Conservation (phyloP, 2,888 invertebrate species). For the Lepidocyrtoides sp. region DNA sequence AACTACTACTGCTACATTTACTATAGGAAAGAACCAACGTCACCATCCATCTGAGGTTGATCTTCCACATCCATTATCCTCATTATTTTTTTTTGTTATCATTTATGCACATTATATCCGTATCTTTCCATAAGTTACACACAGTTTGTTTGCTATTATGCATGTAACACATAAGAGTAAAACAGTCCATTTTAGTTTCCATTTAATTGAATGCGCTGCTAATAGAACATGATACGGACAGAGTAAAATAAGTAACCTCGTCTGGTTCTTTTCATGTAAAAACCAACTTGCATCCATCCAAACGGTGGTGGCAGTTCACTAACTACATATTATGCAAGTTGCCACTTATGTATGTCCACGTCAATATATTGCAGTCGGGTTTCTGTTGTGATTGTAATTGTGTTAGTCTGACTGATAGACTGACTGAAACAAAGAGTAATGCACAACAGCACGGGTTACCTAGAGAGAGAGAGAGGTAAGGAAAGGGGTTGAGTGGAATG, state of each 20-base stretch:
- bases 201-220: constrained; percentile 47
- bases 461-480: too few relatives aligned
- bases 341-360: too few relatives aligned
- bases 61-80: not conserved
- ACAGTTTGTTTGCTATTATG: not conserved
- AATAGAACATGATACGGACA: not conserved
- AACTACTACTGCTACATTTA: not conserved
- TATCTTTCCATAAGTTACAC: not conserved
- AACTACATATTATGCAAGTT: too few relatives aligned
- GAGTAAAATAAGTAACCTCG: constrained; percentile 15
- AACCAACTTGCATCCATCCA: too few relatives aligned
- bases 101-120: not conserved
- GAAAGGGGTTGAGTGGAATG: too few relatives aligned
- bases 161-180: constrained; percentile 8
- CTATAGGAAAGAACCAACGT: not conserved
- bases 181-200: constrained; percentile 11
- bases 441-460: too few relatives aligned
- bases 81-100: not conserved
- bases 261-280: not conserved
- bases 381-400: not conserved
- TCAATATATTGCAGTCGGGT: too few relatives aligned
- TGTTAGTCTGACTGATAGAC: not conserved
- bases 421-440: too few relatives aligned
- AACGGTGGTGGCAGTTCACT: too few relatives aligned
- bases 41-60: constrained; percentile 13